Conservation (phyloP, 2,888 invertebrate genomes). For the Vanessa cardui region DNA sequence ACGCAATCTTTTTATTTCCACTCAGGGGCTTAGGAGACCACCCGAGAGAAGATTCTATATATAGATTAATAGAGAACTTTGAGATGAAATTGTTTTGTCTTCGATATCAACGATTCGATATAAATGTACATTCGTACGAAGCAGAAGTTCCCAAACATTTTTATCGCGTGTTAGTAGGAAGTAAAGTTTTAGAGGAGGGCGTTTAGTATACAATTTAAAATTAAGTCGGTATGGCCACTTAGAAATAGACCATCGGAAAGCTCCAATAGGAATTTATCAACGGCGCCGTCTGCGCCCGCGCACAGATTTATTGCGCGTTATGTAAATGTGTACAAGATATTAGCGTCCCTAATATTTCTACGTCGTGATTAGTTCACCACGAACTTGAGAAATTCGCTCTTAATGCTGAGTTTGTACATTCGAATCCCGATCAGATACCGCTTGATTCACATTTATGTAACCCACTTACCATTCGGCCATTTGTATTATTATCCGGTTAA, state of each 20-base stretch:
- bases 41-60: not conserved
- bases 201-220: conserved; percentile 37
- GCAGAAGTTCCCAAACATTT: not conserved
- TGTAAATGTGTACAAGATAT: conserved; percentile 80
- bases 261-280: conserved; percentile 72
- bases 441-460: conserved; percentile 18
- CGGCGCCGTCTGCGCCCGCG: conserved; percentile 66
- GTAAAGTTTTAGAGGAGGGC: not conserved
- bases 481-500: conserved; percentile 23
- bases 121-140: not conserved
- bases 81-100: not conserved
- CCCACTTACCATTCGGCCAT: conserved; percentile 12
- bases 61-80: not conserved
- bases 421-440: conserved; percentile 29
- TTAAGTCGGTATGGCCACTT: conserved; percentile 48
- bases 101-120: not conserved
- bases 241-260: conserved; percentile 68
- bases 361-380: conserved; percentile 67
- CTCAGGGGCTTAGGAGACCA: conserved; percentile 5
- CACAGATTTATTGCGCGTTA: conserved; percentile 76
- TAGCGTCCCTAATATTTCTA: conserved; percentile 79
- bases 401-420: conserved; percentile 34
- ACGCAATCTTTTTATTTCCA: not conserved
- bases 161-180: not conserved
- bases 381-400: conserved; percentile 36